Conservation (phyloP, 1,140 invertebrate species). For the Lasioglossum baleicum region DNA sequence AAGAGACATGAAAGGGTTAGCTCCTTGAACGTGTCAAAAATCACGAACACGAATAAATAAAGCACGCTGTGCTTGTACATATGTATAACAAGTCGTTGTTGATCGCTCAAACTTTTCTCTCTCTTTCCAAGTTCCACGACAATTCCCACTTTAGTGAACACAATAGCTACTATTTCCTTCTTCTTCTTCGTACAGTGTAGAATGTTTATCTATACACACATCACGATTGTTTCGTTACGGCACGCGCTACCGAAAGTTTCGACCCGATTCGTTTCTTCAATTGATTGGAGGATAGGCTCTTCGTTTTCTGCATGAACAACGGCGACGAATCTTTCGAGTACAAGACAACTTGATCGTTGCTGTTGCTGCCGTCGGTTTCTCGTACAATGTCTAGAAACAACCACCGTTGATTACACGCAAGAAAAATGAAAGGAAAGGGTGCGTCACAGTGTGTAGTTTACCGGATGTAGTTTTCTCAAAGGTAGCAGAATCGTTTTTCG, state of each 20-base stretch:
- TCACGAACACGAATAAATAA: too few relatives aligned
- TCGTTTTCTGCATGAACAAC: not conserved
- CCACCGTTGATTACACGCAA: not conserved
- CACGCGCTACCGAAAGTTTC: constrained; percentile 45
- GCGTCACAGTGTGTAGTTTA: constrained; percentile 1
- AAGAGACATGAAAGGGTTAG: too few relatives aligned
- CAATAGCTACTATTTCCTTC: too few relatives aligned
- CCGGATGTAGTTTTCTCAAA: not conserved
- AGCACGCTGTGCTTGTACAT: too few relatives aligned
- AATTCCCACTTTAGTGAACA: too few relatives aligned
- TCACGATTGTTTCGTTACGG: not conserved
- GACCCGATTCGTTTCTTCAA: constrained; percentile 47
- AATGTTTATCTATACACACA: too few relatives aligned
- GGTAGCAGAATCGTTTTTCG: not conserved
- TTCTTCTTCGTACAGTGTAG: too few relatives aligned
- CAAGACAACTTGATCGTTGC: not conserved
- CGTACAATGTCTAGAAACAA: constrained; percentile 7
- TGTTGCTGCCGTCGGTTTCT: not conserved
- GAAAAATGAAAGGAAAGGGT: too few relatives aligned
- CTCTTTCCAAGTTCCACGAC: too few relatives aligned
- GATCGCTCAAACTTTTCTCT: too few relatives aligned
- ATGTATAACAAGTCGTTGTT: too few relatives aligned
- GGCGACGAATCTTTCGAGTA: not conserved
- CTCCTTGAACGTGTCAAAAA: too few relatives aligned
- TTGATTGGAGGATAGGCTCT: constrained; percentile 10